Conservation (phyloP, 2,113 vertebrate genomes). For the Chelonoidis abingdonii region DNA sequence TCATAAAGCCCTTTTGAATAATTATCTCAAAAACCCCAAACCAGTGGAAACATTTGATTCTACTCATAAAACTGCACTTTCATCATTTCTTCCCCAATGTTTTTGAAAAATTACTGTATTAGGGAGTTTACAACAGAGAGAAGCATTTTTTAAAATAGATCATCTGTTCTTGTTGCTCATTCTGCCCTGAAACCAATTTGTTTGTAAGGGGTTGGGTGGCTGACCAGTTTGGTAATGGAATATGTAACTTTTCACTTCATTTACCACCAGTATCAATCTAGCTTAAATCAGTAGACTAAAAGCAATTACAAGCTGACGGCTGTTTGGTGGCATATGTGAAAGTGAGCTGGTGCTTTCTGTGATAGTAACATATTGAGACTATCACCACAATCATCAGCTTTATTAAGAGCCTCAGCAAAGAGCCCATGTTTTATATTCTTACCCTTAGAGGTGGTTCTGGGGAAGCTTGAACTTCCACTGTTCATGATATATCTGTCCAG, state of each 20-base stretch:
- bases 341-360: neutral
- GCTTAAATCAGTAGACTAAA: conserved; percentile 44
- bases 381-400: conserved; percentile 46
- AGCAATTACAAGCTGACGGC: conserved; percentile 40
- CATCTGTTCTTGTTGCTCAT: neutral
- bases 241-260: conserved; percentile 1
- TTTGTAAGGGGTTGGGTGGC: conserved; percentile 5
- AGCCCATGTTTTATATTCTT: conserved; percentile 1
- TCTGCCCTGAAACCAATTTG: neutral
- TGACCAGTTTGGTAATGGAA: conserved; percentile 30
- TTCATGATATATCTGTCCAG: neutral
- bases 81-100: neutral
- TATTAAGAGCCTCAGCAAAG: conserved; percentile 37
- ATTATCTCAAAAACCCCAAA: neutral
- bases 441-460: neutral
- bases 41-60: neutral
- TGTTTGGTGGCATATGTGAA: neutral
- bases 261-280: conserved; percentile 47
- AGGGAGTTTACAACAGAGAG: neutral
- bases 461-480: conserved; percentile 16
- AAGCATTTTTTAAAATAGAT: neutral
- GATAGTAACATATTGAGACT: neutral
- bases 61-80: neutral
- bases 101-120: neutral
- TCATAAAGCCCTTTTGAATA: neutral